phyloP scores from a whole-genome alignment of 2,797 vertebrate species.

The Sebastes vulpes region DNA sequence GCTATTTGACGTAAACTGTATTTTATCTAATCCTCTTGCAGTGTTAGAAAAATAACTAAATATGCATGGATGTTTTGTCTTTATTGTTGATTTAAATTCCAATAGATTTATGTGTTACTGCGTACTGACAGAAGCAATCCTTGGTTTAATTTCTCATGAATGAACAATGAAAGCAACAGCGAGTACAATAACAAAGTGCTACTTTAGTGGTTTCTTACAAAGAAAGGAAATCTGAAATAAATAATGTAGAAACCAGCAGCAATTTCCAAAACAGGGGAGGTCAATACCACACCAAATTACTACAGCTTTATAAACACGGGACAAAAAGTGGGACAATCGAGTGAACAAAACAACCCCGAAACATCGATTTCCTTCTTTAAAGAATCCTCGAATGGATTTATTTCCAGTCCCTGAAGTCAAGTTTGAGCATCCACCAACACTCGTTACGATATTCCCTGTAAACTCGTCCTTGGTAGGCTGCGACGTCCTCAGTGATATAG shows the following conservation, averaged over 20 bases:
- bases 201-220: neutral
- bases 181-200: neutral
- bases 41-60: neutral
- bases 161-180: conserved; percentile 3
- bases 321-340: neutral
- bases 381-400: neutral
- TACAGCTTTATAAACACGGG: neutral
- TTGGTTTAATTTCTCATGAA: conserved; percentile 6
- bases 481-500: conserved; percentile 9
- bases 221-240: neutral
- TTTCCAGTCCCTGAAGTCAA: neutral
- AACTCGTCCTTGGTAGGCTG: conserved; percentile 9
- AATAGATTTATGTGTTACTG: neutral
- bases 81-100: neutral
- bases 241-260: neutral
- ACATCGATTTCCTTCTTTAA: neutral
- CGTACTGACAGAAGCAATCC: neutral
- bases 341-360: neutral
- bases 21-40: neutral
- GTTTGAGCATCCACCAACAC: neutral
- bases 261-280: neutral
- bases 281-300: conserved; percentile 2
- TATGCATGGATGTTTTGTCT: neutral
- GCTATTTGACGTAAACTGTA: neutral
- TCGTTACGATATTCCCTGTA: neutral